Percentiles rank a stretch among this genome's conserved stretches.
Conservation (phyloP, 30 jellyfish, hydroid and myxozoan genomes). For the Pseudorhiza aurosa region DNA sequence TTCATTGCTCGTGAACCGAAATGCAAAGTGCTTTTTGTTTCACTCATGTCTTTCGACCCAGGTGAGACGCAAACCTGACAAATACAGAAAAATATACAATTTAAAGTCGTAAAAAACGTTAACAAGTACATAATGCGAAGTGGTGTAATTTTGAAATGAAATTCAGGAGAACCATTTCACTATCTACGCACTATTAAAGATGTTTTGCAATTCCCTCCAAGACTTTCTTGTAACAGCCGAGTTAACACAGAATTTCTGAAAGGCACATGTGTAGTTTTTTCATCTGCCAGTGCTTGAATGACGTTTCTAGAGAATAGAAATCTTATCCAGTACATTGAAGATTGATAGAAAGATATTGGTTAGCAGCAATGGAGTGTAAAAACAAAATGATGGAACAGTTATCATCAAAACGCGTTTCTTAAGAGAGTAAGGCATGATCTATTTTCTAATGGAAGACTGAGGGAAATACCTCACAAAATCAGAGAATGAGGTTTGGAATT, state of each 20-base stretch:
- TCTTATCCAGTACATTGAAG: too few relatives aligned
- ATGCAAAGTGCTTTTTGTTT: slow-evolving; percentile 88
- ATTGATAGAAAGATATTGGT: too few relatives aligned
- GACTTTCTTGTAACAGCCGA: slow-evolving; percentile 96
- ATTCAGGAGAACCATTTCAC: too few relatives aligned
- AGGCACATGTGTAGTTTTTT: slow-evolving; percentile 80
- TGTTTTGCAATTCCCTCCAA: slow-evolving; percentile 98
- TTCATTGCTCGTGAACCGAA: slow-evolving; percentile 99
- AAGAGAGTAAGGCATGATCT: too few relatives aligned
- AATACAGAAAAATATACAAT: not conserved
- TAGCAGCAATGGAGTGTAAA: too few relatives aligned
- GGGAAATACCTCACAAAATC: too few relatives aligned
- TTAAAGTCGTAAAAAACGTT: not conserved
- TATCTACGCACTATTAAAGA: slow-evolving; percentile 86
- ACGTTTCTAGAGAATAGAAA: slow-evolving; percentile 76
- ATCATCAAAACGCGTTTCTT: not conserved
- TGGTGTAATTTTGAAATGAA: too few relatives aligned
- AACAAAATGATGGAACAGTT: not conserved
- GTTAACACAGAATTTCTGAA: slow-evolving; percentile 96
- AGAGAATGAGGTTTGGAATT: too few relatives aligned
- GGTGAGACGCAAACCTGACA: slow-evolving; percentile 97
- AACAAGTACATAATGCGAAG: not conserved
- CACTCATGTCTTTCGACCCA: slow-evolving; percentile 72
- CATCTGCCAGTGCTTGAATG: slow-evolving; percentile 95
- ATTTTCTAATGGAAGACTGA: too few relatives aligned